A percentile compares a stretch with the other conserved stretches of the same genome.
phyloP scores from a whole-genome alignment of 30 jellyfish, hydroid and myxozoan species.

The Turritopsis dohrnii region DNA sequence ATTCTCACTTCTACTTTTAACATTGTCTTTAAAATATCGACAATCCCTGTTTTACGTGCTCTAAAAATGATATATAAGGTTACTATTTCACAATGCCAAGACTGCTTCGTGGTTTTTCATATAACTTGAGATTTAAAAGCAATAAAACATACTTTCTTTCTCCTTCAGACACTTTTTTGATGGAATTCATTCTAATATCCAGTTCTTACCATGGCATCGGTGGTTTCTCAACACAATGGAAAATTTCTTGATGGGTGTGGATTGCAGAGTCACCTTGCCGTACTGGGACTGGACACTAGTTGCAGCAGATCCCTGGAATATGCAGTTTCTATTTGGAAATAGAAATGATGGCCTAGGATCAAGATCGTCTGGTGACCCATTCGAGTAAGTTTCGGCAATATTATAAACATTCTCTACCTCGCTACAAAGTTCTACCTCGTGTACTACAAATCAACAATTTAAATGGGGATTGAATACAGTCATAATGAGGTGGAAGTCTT shows the following conservation, averaged over 20 bases:
- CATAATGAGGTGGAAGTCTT: no score
- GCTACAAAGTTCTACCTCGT: no score
- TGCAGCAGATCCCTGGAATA: conserved; percentile 63
- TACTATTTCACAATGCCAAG: no score
- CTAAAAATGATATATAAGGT: not conserved
- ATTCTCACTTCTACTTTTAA: not conserved
- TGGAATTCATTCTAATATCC: conserved; percentile 45
- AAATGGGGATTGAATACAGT: no score
- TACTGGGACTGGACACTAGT: conserved; percentile 75
- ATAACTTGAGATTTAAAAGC: not conserved
- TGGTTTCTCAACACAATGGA: conserved; percentile 50
- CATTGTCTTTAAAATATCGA: no score
- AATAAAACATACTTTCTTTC: not conserved
- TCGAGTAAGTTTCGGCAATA: not conserved
- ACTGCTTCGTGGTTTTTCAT: no score
- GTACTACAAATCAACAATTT: no score
- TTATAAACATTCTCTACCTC: conserved; percentile 37
- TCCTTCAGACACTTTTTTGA: not conserved
- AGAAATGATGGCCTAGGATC: conserved; percentile 50
- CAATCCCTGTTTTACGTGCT: not conserved
- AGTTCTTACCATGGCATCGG: conserved; percentile 84
- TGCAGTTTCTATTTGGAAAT: conserved; percentile 39
- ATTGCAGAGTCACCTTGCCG: conserved; percentile 57
- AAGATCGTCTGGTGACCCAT: not conserved
- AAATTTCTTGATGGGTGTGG: conserved; percentile 46